Evolutionary conservation across 2,888 invertebrate species (phyloP).

Genomic region (Drosophila niveifrons): DNA sequence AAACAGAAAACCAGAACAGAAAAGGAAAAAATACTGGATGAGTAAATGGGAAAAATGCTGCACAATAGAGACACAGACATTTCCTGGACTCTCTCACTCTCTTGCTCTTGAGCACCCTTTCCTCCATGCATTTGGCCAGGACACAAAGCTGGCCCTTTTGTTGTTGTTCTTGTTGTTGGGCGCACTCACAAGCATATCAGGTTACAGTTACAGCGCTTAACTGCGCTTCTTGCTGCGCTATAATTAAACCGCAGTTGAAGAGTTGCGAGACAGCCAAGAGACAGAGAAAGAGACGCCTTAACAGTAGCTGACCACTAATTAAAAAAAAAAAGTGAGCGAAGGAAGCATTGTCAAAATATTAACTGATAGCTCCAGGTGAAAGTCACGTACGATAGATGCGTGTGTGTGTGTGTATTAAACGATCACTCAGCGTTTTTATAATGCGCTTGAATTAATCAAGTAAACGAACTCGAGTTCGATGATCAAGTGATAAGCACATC

Average conservation of each 20-base stretch:
- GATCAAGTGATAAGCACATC: constrained; percentile 80
- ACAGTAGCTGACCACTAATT: constrained; percentile 71
- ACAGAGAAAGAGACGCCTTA: constrained; percentile 6
- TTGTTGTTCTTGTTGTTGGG: constrained; percentile 38
- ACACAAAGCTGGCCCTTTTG: constrained; percentile 30
- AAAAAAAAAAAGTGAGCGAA: constrained; percentile 50
- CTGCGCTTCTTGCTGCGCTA: constrained; percentile 53
- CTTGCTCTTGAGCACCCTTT: constrained; percentile 68
- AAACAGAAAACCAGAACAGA: neutral
- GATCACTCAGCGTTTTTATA: constrained; percentile 81
- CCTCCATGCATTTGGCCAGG: constrained; percentile 10
- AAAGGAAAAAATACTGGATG: constrained; percentile 4
- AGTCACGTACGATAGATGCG: constrained; percentile 19
- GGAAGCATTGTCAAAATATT: constrained; percentile 56
- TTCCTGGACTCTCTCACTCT: constrained; percentile 39
- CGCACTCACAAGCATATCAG: constrained; percentile 76
- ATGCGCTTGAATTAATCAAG: constrained; percentile 76
- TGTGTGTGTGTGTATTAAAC: constrained; percentile 68
- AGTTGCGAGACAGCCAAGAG: constrained; percentile 13
- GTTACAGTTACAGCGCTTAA: constrained; percentile 72
- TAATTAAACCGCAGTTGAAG: constrained; percentile 74
- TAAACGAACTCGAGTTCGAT: constrained; percentile 53
- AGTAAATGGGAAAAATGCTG: constrained; percentile 33
- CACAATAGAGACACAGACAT: constrained; percentile 54
- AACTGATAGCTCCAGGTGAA: constrained; percentile 45